These are phyloP conservation scores for Agonopterix subpropinquella DNA, from an alignment of 2,888 invertebrate genomes.

Conservation along the genomic window DNA sequence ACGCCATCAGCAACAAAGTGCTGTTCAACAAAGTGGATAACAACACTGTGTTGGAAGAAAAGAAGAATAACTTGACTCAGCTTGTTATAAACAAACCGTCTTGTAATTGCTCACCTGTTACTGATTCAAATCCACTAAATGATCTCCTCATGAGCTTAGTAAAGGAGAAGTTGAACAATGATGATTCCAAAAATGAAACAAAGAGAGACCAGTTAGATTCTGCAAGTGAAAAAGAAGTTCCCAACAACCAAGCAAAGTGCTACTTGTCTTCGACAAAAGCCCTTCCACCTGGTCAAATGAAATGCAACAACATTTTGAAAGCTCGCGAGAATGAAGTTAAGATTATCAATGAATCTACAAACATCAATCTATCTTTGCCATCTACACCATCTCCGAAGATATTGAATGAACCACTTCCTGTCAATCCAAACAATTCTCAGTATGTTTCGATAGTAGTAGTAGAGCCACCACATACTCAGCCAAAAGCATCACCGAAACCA, in stretches of 20 bases:
- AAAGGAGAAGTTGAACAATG: constrained; percentile 75
- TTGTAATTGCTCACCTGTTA: constrained; percentile 64
- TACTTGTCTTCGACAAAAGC: constrained; percentile 78
- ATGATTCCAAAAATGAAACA: constrained; percentile 79
- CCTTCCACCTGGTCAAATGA: constrained; percentile 92
- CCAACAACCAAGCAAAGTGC: constrained; percentile 82
- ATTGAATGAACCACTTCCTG: constrained; percentile 67
- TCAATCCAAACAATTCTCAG: constrained; percentile 59
- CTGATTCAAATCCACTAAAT: constrained; percentile 65
- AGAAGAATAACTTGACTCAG: constrained; percentile 61
- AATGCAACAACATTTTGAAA: constrained; percentile 94
- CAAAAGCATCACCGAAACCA: constrained; percentile 62
- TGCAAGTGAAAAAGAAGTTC: constrained; percentile 73
- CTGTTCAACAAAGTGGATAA: constrained; percentile 61
- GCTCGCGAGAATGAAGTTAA: constrained; percentile 77
- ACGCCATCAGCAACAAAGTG: constrained; percentile 65
- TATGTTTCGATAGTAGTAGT: constrained; percentile 71
- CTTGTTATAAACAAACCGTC: constrained; percentile 60
- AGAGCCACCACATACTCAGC: constrained; percentile 55
- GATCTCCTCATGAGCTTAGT: constrained; percentile 69
- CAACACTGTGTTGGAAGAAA: constrained; percentile 50
- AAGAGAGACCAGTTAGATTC: constrained; percentile 72
- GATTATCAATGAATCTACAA: constrained; percentile 62
- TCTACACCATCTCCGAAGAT: constrained; percentile 69
- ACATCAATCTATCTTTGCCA: constrained; percentile 61